Conservation (phyloP, 1,140 invertebrate genomes). For the Helicorthomorpha holstii region DNA sequence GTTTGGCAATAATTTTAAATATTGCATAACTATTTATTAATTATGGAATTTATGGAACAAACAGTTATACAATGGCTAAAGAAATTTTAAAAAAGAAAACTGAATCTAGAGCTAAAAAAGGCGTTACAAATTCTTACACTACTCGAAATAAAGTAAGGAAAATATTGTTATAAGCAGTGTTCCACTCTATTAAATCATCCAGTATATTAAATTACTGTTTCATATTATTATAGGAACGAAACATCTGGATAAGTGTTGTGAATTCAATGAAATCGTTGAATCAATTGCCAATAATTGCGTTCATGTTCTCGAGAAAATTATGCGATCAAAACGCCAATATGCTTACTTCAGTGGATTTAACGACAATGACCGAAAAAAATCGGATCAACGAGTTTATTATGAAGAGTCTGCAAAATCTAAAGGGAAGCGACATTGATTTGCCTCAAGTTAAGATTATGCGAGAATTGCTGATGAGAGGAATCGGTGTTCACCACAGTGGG, state of each 20-base stretch:
- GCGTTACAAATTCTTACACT: background rate
- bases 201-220: background rate
- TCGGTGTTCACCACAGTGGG: constrained; percentile 94
- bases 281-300: constrained; percentile 81
- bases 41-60: too few relatives aligned
- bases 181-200: background rate
- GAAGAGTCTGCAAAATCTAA: constrained; percentile 60
- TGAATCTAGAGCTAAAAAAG: background rate
- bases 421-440: constrained; percentile 63
- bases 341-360: constrained; percentile 57
- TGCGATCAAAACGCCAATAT: constrained; percentile 60
- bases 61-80: constrained; percentile 14
- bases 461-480: constrained; percentile 64
- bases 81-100: constrained; percentile 6
- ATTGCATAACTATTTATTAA: background rate
- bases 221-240: constrained; percentile 42
- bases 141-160: background rate
- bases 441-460: constrained; percentile 66
- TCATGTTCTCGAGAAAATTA: constrained; percentile 79
- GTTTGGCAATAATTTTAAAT: too few relatives aligned
- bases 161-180: background rate
- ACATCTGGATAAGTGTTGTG: constrained; percentile 68
- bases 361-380: constrained; percentile 60
- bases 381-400: constrained; percentile 70
- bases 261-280: constrained; percentile 57